Conservation (phyloP, 2,797 vertebrate species). For the Clarias platycephalus region DNA sequence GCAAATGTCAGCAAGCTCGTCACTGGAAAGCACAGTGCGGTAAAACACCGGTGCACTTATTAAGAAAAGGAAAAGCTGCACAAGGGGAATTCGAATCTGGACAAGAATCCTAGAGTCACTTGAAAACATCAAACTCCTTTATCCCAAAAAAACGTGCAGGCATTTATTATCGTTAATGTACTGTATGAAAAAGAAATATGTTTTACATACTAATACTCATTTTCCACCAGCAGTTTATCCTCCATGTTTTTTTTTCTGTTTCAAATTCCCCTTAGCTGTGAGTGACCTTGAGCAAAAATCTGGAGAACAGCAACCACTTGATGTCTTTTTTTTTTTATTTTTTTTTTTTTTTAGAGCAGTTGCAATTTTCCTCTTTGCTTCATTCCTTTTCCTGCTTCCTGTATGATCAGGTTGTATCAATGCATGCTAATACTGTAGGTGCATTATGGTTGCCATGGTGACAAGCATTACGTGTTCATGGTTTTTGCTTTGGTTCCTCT, state of each 20-base stretch:
- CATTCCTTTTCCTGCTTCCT: not conserved
- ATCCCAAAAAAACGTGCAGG: not conserved
- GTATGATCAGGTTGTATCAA: not conserved
- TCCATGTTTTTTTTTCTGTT: not conserved
- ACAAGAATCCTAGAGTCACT: not conserved
- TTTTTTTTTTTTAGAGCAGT: too few relatives aligned
- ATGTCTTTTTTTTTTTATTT: too few relatives aligned
- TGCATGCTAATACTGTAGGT: not conserved
- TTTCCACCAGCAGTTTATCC: not conserved
- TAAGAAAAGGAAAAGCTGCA: slow-evolving; percentile 9
- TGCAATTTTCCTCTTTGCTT: not conserved
- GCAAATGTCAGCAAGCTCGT: not conserved
- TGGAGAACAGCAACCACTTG: not conserved
- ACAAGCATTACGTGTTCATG: too few relatives aligned
- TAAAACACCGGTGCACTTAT: not conserved
- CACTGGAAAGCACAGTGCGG: not conserved
- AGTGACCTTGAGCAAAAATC: slow-evolving; percentile 6
- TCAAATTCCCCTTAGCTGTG: not conserved
- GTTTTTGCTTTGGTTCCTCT: not conserved
- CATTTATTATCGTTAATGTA: not conserved
- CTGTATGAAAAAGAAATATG: not conserved
- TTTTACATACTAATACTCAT: not conserved
- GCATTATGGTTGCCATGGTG: not conserved
- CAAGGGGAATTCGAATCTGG: not conserved
- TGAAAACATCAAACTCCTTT: not conserved